These are phyloP conservation scores for Palythoa caribaeorum DNA, from an alignment of 92 coral and sea anemone genomes.

Conservation along the genomic window DNA sequence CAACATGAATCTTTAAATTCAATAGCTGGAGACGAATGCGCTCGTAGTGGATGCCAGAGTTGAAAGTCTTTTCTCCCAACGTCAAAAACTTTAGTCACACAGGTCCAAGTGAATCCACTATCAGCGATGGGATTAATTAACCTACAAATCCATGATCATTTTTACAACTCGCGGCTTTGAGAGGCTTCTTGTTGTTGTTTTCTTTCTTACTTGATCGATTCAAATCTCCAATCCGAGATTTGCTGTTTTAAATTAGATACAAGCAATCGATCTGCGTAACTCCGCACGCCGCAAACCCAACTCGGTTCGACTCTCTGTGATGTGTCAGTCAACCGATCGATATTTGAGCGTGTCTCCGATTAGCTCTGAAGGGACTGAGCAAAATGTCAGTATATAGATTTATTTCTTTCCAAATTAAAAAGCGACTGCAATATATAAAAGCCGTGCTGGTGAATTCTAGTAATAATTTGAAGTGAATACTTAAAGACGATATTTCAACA, in stretches of 20 bases:
- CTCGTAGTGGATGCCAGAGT: constrained; percentile 44
- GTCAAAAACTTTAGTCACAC: constrained; percentile 45
- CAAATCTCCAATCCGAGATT: neutral
- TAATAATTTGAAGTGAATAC: constrained; percentile 36
- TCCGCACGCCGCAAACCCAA: neutral
- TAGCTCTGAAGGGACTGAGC: constrained; percentile 17
- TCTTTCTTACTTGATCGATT: neutral
- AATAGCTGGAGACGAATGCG: constrained; percentile 3
- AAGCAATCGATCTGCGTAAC: constrained; percentile 7
- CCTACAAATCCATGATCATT: constrained; percentile 38
- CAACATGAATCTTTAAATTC: constrained; percentile 20
- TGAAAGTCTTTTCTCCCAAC: neutral
- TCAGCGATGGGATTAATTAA: constrained; percentile 13
- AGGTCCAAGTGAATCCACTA: neutral
- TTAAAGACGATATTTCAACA: constrained; percentile 29
- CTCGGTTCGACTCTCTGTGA: constrained; percentile 9
- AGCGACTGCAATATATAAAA: constrained; percentile 7
- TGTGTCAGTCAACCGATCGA: constrained; percentile 47
- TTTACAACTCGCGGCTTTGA: constrained; percentile 10
- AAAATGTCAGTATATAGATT: neutral
- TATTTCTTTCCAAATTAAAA: neutral
- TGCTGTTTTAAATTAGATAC: constrained; percentile 10
- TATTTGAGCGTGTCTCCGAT: constrained; percentile 43
- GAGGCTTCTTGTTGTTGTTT: constrained; percentile 4
- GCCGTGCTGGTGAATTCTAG: neutral